phyloP scores from a whole-genome alignment of 1,140 invertebrate genomes.

The Calephelis nemesis region DNA sequence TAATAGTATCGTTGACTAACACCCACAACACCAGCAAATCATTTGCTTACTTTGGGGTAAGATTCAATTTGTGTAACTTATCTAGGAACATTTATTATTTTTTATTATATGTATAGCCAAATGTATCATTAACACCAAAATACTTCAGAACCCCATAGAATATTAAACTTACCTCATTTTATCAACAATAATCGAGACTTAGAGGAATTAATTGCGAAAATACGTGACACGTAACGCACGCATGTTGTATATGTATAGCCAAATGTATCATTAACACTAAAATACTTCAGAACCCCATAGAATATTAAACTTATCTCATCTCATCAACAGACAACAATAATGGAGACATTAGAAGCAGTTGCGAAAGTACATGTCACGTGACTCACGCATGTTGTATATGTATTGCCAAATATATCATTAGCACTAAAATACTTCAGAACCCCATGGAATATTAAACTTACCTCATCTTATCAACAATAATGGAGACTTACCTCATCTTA shows the following conservation, averaged over 20 bases:
- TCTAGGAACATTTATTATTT: too few species aligned
- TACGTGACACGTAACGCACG: constrained; percentile 37
- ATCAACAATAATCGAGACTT: constrained; percentile 56
- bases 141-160: background rate
- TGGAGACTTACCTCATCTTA: constrained; percentile 50
- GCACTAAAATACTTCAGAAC: background rate
- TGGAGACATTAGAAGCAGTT: constrained; percentile 57
- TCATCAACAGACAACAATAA: constrained; percentile 62
- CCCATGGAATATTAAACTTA: constrained; percentile 15
- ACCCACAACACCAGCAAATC: too few species aligned
- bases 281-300: background rate
- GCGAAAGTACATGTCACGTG: constrained; percentile 51
- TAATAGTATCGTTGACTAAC: too few species aligned
- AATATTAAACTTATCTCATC: constrained; percentile 35
- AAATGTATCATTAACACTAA: too few species aligned
- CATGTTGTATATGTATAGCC: constrained; percentile 40
- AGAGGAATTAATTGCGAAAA: constrained; percentile 54
- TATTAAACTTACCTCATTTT: constrained; percentile 41
- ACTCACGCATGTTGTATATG: constrained; percentile 36
- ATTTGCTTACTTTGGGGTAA: too few species aligned
- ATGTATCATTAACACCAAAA: too few species aligned
- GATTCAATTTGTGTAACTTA: too few species aligned
- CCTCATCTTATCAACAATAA: too few species aligned
- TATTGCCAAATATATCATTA: constrained; percentile 16
- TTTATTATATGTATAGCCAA: constrained; percentile 28